Evolutionary conservation across 2,797 vertebrate species (phyloP).

Genomic region (Parauchenoglanis ngamensis): DNA sequence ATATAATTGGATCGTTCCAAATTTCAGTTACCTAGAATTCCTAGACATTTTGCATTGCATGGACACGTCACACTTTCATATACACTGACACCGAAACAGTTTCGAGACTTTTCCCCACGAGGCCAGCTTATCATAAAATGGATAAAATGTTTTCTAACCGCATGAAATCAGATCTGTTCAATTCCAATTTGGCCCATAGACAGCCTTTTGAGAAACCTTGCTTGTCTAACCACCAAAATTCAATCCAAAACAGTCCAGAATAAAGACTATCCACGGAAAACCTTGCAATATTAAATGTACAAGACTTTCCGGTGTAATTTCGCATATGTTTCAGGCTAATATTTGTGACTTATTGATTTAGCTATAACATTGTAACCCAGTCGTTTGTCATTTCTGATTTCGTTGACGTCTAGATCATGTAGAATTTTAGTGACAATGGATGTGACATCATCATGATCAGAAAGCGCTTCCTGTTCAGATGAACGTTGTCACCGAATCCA

Average conservation of each 20-base stretch:
- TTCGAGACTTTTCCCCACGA: not conserved
- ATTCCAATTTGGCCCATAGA: not conserved
- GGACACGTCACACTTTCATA: not conserved
- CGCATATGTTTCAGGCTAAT: not conserved
- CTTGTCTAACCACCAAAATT: not conserved
- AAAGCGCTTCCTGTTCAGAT: not conserved
- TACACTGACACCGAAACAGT: not conserved
- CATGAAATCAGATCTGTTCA: constrained; percentile 12
- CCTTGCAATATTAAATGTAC: not conserved
- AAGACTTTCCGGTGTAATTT: not conserved
- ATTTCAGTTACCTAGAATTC: not conserved
- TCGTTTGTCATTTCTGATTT: not conserved
- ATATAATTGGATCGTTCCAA: not conserved
- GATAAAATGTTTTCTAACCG: not conserved
- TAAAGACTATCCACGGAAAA: not conserved
- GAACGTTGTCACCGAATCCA: not conserved
- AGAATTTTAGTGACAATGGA: not conserved
- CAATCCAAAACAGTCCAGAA: not conserved
- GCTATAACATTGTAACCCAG: not conserved
- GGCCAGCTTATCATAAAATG: not conserved
- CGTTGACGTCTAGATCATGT: not conserved
- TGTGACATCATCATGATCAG: not conserved
- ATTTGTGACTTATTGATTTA: not conserved
- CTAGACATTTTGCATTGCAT: not conserved
- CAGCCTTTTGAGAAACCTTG: not conserved